These are phyloP conservation scores for Manis pentadactyla DNA, from an alignment of 2,797 vertebrate species.

Conservation along the genomic window DNA sequence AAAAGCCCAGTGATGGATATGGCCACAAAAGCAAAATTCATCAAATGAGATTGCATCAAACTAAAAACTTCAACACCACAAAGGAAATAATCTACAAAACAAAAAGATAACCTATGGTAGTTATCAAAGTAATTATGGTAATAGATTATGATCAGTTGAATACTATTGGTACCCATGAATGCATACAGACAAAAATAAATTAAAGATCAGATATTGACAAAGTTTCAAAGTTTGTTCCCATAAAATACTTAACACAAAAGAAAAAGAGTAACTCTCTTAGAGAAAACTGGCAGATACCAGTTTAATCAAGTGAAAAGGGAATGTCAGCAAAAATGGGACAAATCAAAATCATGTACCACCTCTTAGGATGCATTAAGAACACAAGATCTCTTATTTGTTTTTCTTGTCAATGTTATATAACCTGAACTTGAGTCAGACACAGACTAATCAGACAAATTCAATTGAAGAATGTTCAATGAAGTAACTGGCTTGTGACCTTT, in stretches of 20 bases:
- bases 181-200: neutral
- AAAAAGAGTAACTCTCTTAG: neutral
- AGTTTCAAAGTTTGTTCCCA: neutral
- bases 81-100: constrained; percentile 5
- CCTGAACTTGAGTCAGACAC: neutral
- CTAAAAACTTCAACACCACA: neutral
- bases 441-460: neutral
- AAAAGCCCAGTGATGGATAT: neutral
- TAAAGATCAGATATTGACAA: neutral
- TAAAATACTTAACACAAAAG: constrained; percentile 30
- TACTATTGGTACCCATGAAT: neutral
- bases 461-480: neutral
- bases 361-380: neutral
- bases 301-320: constrained; percentile 5
- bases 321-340: neutral
- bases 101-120: neutral
- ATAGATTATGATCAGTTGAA: neutral
- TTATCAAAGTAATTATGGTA: neutral
- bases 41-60: neutral
- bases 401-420: neutral
- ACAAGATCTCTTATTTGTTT: neutral
- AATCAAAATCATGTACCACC: neutral
- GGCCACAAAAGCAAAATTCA: neutral
- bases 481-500: constrained; percentile 3
- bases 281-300: neutral